A percentile compares a stretch with the other conserved stretches of the same genome.
phyloP scores from a whole-genome alignment of 2,888 invertebrate species.

The Apamea sordens region DNA sequence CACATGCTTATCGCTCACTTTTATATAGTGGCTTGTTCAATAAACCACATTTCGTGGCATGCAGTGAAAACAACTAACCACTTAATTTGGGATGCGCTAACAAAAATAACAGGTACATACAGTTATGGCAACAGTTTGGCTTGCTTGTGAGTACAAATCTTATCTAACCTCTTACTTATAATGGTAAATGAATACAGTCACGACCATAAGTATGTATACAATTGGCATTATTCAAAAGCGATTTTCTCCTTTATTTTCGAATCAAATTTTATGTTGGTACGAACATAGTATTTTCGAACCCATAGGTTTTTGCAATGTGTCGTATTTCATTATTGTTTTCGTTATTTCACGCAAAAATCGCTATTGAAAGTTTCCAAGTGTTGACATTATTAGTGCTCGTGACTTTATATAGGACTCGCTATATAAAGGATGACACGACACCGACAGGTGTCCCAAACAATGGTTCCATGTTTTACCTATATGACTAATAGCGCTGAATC shows the following conservation, averaged over 20 bases:
- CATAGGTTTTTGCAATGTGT: too few species aligned
- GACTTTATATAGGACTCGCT: too few species aligned
- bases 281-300: too few species aligned
- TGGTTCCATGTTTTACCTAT: not conserved
- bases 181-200: not conserved
- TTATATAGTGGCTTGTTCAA: not conserved
- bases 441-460: not conserved
- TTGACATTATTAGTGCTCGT: too few species aligned
- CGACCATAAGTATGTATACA: too few species aligned
- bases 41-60: not conserved
- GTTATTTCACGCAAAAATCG: too few species aligned
- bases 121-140: conserved; percentile 2
- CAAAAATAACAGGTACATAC: conserved; percentile 1
- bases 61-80: not conserved
- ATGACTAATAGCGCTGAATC: not conserved
- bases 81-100: conserved; percentile 2
- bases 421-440: not conserved
- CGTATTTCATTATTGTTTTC: too few species aligned
- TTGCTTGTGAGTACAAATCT: conserved; percentile 14
- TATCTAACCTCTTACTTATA: not conserved
- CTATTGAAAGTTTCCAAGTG: too few species aligned
- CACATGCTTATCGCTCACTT: conserved; percentile 3
- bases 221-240: too few species aligned
- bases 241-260: too few species aligned
- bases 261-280: too few species aligned